Evolutionary conservation across 2,888 invertebrate species (phyloP).

Genomic region (Notocelia uddmanniana): DNA sequence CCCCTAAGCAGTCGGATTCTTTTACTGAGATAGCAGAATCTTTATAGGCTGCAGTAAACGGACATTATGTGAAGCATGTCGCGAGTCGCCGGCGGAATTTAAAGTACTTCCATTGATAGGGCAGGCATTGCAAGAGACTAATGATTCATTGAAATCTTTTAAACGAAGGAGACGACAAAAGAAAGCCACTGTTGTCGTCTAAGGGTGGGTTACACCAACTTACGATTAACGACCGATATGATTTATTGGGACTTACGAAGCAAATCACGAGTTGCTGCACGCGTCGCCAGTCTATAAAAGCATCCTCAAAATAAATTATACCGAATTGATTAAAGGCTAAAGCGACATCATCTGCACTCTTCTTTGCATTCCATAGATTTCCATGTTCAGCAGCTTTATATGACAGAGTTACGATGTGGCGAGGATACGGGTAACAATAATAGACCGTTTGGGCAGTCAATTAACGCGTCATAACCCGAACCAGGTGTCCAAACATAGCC

Average conservation of each 20-base stretch:
- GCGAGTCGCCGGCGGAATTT: slow-evolving; percentile 14
- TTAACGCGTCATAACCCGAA: slow-evolving; percentile 45
- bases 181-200: neutral
- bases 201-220: no score
- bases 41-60: slow-evolving; percentile 14
- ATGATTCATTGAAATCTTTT: neutral
- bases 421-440: slow-evolving; percentile 34
- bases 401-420: slow-evolving; percentile 29
- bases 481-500: slow-evolving; percentile 52
- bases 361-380: neutral
- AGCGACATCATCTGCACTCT: neutral
- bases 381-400: neutral
- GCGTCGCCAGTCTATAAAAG: neutral
- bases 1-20: slow-evolving; percentile 22
- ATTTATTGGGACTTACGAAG: no score
- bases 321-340: neutral
- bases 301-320: neutral
- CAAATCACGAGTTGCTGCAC: no score
- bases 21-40: slow-evolving; percentile 27
- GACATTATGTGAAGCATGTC: slow-evolving; percentile 12
- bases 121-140: neutral
- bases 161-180: neutral
- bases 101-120: slow-evolving; percentile 18
- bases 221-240: no score
- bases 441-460: slow-evolving; percentile 47